Conservation (phyloP, 1,140 invertebrate genomes). For the Apis florea region DNA sequence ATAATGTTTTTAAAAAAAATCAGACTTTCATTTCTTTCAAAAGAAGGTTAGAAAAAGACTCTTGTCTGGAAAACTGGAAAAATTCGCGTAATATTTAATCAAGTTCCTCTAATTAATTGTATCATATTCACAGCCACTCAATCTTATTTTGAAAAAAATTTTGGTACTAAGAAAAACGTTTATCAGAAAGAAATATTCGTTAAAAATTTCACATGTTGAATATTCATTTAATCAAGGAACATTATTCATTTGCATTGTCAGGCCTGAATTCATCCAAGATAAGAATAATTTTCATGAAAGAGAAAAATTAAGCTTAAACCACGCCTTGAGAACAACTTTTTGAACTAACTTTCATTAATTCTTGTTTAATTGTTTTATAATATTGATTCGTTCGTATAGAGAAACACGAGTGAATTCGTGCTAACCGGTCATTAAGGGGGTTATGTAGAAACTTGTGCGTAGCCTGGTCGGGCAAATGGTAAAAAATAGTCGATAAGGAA, state of each 20-base stretch:
- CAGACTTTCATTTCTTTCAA: background rate
- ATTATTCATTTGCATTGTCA: background rate
- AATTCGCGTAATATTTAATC: background rate
- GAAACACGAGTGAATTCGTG: background rate
- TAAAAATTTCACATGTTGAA: too few relatives aligned
- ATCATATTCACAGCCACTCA: background rate
- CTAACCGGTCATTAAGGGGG: background rate
- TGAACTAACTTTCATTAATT: background rate
- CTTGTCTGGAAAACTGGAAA: background rate
- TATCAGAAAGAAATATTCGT: background rate
- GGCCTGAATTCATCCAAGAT: background rate
- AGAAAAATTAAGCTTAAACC: background rate
- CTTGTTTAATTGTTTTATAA: conserved; percentile 28
- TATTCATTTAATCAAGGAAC: background rate
- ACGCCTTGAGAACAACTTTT: background rate
- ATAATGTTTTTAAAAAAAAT: too few relatives aligned
- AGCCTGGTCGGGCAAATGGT: conserved; percentile 2
- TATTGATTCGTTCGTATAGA: background rate
- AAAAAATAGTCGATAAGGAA: conserved; percentile 23
- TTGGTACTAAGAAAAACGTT: too few relatives aligned
- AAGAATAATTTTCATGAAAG: conserved; percentile 11
- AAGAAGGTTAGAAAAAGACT: background rate
- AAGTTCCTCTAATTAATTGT: background rate
- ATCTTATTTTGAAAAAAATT: background rate
- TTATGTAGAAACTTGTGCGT: conserved; percentile 26